Conservation (phyloP, 2,113 vertebrate species). For the Sitta europaea region DNA sequence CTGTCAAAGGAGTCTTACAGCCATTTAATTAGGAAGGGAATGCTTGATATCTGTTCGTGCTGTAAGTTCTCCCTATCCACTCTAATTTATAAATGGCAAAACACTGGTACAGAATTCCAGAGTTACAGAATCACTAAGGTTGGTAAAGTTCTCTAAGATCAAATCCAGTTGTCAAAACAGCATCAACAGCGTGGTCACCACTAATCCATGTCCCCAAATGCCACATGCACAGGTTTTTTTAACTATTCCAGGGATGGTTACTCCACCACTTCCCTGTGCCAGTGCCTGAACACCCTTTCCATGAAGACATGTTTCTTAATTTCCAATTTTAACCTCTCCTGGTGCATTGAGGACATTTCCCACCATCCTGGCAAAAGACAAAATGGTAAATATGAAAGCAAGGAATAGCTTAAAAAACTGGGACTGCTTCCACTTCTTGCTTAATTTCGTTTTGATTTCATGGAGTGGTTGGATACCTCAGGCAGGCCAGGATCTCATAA, state of each 20-base stretch:
- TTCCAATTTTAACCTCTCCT: background rate
- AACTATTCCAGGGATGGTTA: background rate
- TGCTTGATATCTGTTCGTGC: no score
- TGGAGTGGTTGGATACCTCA: background rate
- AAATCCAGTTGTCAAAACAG: background rate
- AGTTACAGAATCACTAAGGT: background rate
- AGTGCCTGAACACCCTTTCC: background rate
- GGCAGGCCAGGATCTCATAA: background rate
- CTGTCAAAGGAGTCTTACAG: no score
- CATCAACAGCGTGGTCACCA: background rate
- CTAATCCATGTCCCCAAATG: background rate
- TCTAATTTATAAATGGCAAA: background rate
- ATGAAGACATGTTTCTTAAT: background rate
- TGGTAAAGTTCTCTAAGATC: background rate
- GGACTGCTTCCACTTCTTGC: background rate
- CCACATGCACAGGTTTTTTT: background rate
- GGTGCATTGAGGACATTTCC: background rate
- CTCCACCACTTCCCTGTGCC: background rate
- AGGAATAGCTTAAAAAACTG: background rate
- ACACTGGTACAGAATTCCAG: background rate
- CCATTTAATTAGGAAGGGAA: background rate
- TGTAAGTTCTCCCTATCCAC: background rate
- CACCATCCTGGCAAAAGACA: accelerated
- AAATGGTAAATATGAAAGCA: background rate
- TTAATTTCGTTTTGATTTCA: background rate